phyloP scores from a whole-genome alignment of 2,888 invertebrate species.

The Gastracanthus pulcherrimus region DNA sequence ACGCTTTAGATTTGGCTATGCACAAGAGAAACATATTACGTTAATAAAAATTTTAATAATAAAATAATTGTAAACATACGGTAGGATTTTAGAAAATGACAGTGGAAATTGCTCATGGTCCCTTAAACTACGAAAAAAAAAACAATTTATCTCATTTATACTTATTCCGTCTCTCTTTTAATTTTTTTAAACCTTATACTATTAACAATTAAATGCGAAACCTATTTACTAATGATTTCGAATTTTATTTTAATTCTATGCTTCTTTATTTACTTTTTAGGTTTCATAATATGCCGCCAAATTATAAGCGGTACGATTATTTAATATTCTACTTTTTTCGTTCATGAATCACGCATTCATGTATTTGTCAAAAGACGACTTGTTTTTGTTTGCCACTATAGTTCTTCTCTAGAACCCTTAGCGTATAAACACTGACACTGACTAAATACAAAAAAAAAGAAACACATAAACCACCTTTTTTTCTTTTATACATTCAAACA shows the following conservation, averaged over 20 bases:
- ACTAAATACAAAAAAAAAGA: neutral
- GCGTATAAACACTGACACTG: conserved; percentile 14
- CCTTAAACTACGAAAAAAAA: neutral
- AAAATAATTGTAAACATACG: too few species aligned
- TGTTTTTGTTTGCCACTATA: conserved; percentile 37
- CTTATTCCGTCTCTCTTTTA: neutral
- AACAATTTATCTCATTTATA: too few species aligned
- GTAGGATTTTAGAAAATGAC: neutral
- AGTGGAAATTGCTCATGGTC: neutral
- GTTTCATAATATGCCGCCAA: conserved; percentile 77
- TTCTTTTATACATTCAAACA: neutral
- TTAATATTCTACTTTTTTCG: conserved; percentile 68
- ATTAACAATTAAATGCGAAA: neutral
- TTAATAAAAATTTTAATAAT: too few species aligned
- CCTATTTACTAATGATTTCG: conserved; percentile 12
- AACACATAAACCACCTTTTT: neutral
- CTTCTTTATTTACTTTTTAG: conserved; percentile 74
- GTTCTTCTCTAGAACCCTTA: conserved; percentile 14
- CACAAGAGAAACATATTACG: neutral
- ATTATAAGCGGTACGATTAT: conserved; percentile 77
- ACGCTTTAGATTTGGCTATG: neutral
- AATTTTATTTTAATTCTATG: conserved; percentile 68
- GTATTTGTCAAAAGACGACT: conserved; percentile 5
- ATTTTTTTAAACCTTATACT: neutral
- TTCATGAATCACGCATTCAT: conserved; percentile 45